Evolutionary conservation across 2,888 invertebrate species (phyloP).

Genomic region (Diaperis boleti): DNA sequence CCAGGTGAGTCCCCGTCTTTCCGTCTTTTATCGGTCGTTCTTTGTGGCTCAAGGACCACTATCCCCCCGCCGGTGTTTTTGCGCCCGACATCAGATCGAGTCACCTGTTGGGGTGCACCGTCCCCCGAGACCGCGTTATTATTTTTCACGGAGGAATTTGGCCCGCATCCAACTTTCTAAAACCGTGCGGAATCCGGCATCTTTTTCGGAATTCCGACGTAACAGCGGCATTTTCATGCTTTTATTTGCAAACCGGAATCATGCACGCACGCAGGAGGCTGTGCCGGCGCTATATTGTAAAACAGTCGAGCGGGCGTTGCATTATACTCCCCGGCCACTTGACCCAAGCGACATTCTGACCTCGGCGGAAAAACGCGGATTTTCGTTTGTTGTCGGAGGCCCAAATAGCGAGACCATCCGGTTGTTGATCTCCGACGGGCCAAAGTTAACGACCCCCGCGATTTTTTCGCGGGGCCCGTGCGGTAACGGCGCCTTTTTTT

Average conservation of each 20-base stretch:
- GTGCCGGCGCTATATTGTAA: conserved; percentile 10
- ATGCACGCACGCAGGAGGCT: conserved; percentile 27
- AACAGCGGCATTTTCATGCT: no score
- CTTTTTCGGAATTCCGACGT: conserved; percentile 33
- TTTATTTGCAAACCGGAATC: conserved; percentile 35
- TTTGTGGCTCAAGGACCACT: neutral
- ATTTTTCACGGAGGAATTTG: conserved; percentile 24
- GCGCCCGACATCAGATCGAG: neutral
- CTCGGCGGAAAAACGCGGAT: conserved; percentile 15
- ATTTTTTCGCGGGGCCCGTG: no score
- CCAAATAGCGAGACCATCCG: conserved; percentile 33
- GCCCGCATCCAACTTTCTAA: conserved; percentile 33
- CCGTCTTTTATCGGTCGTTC: neutral
- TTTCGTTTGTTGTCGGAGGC: conserved; percentile 20
- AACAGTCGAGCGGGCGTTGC: conserved; percentile 30
- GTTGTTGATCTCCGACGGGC: conserved; percentile 36
- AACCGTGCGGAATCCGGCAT: conserved; percentile 29
- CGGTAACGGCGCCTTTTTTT: no score
- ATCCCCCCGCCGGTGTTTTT: no score
- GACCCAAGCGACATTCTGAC: conserved; percentile 31
- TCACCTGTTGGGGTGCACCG: neutral
- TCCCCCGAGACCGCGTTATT: neutral
- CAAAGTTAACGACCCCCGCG: conserved; percentile 40
- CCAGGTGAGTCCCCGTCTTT: conserved; percentile 22
- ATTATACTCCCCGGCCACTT: conserved; percentile 34